A percentile compares a stretch with the other conserved stretches of the same genome.
phyloP scores from a whole-genome alignment of 2,113 vertebrate species.

The Gila orcuttii region DNA sequence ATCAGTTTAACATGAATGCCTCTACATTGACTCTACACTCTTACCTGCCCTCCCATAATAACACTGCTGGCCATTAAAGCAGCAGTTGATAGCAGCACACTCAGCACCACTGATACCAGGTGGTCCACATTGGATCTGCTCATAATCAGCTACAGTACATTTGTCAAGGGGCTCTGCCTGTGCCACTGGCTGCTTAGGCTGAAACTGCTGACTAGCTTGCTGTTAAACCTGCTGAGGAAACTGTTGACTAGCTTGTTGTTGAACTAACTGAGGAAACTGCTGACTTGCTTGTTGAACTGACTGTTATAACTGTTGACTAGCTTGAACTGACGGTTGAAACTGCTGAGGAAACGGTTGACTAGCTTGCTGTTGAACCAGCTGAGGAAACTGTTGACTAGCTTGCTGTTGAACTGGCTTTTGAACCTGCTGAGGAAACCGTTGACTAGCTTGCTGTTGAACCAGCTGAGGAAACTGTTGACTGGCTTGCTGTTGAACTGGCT shows the following conservation, averaged over 20 bases:
- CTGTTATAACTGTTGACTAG: too few relatives aligned
- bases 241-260: background rate
- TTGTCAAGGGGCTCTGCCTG: conserved; percentile 21
- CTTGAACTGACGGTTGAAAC: too few relatives aligned
- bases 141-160: conserved; percentile 61
- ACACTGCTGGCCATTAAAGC: conserved; percentile 66
- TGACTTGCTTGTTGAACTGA: background rate
- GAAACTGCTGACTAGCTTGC: conserved; percentile 34
- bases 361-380: too few relatives aligned
- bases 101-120: conserved; percentile 55
- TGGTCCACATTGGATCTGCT: conserved; percentile 68
- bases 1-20: background rate
- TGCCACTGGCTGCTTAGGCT: conserved; percentile 6
- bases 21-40: background rate
- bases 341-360: too few relatives aligned
- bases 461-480: fast-evolving
- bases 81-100: conserved; percentile 72
- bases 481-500: background rate
- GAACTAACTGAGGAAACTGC: background rate
- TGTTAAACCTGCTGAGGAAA: background rate
- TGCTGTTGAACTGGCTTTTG: background rate
- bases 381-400: too few relatives aligned
- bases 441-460: background rate
- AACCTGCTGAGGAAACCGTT: too few relatives aligned
- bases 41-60: conserved; percentile 73